Percentiles rank a stretch among this genome's conserved stretches.
Evolutionary conservation across 2,113 vertebrate genomes (phyloP).

Genomic region (Paradoxurus hermaphroditus): DNA sequence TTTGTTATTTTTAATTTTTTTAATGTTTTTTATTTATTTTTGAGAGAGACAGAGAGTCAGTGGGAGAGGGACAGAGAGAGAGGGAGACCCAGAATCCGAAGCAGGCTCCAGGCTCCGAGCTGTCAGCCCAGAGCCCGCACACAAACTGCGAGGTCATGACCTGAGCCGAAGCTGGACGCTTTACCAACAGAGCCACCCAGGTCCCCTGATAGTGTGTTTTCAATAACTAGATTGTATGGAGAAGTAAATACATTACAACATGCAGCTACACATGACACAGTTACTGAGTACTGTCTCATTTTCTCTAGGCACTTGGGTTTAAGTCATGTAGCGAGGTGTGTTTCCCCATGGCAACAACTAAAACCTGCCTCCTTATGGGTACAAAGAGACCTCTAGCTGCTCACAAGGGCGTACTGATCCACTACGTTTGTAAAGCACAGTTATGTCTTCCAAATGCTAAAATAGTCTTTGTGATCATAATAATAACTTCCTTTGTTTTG

Average conservation of each 20-base stretch:
- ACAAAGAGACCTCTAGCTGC: neutral
- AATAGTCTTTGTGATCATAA: neutral
- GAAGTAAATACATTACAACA: neutral
- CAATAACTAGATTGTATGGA: neutral
- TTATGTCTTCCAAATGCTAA: neutral
- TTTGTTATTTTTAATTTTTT: no score
- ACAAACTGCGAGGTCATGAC: no score
- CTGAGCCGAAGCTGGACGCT: no score
- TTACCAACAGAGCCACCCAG: no score
- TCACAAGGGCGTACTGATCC: neutral
- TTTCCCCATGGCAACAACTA: neutral
- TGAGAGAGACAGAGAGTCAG: no score
- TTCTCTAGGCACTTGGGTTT: neutral
- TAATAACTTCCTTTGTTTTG: neutral
- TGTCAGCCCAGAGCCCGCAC: no score
- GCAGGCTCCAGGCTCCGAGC: no score
- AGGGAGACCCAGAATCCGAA: no score
- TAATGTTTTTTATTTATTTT: no score
- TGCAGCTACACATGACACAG: neutral
- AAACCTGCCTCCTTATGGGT: neutral
- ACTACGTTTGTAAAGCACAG: neutral
- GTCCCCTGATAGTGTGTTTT: neutral
- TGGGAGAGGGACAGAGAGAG: no score
- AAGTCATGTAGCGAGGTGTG: neutral
- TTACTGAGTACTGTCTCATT: constrained; percentile 1